Base-by-base conservation (phyloP, 2,113 vertebrate genomes). In the Xiphorhynchus elegans region DNA sequence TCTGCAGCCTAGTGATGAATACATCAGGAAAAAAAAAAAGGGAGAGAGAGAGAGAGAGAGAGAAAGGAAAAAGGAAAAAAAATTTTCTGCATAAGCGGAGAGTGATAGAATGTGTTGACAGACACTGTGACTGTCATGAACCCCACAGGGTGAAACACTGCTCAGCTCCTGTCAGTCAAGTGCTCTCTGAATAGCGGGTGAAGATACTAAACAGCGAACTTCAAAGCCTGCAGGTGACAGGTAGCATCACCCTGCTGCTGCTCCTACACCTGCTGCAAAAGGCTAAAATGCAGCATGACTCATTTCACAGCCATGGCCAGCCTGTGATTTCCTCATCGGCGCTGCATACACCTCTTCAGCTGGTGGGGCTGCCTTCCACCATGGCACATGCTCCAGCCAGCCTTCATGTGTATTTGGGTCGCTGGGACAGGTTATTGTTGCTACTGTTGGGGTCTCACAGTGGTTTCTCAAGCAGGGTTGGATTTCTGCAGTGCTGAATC, bases 1-100 rank as follows among this genome's bases (percentile, higher is more conserved):
- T 98, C 97, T 98, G 96, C 95, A 97, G 96, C 91, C 96, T 96
- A 68, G 92, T 97, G 96, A 97, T 97, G 98, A 98, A 98, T 97
- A 97, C 90, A 97, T 97, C 96, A 97, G 90, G 75, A 14, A 39
- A 74, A 86, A 78, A 77, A 67, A 82, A 46, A 40, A 31, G 37
- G 10, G 42, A 18, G 6, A n/a, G n/a, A n/a, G n/a, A n/a, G n/a
- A 7, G 4, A 28, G 19, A 26, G 14, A 49, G 10, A 96, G 70
- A 87, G 42, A 81, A 83, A 85, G 31, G 67, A 14, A 73, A 81
- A 63, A 10, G 8, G 17, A 3, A 55, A 83, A 73, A 84, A 90
- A 66, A 50, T 4, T 7, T 84, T 81, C 95, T 95, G 93, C 94
- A 93, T 97, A 98, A 97, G 86, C 93, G 87, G 93, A 93, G 90